Conservation (phyloP, 2,888 invertebrate genomes). For the Adineta ricciae region DNA sequence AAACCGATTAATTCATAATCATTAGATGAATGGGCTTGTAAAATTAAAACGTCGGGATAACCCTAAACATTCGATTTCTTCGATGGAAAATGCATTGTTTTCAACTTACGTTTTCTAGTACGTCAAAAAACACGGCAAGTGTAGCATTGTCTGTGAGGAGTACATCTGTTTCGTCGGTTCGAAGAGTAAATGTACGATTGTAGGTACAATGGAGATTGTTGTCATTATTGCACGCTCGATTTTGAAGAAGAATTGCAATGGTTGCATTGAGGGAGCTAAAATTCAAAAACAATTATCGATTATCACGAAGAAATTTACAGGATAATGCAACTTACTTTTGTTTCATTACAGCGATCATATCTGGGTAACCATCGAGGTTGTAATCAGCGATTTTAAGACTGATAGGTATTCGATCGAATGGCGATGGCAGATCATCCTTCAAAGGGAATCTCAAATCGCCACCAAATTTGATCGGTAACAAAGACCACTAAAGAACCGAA, state of each 20-base stretch:
- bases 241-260: conserved; percentile 66
- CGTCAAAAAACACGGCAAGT: conserved; percentile 80
- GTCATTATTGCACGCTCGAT: conserved; percentile 61
- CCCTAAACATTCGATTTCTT: conserved; percentile 11
- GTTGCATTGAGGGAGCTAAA: neutral
- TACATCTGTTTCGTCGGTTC: neutral
- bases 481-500: conserved; percentile 22
- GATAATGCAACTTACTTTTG: neutral
- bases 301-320: no score
- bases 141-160: conserved; percentile 50
- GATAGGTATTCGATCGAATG: conserved; percentile 39
- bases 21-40: neutral
- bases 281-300: neutral
- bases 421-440: conserved; percentile 17
- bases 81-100: neutral
- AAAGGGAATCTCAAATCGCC: neutral
- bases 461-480: conserved; percentile 27
- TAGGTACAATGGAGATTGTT: conserved; percentile 66
- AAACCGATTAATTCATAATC: conserved; percentile 56
- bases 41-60: conserved; percentile 29
- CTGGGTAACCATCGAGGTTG: conserved; percentile 90
- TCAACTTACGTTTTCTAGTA: conserved; percentile 68
- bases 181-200: conserved; percentile 62
- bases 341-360: conserved; percentile 67
- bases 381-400: conserved; percentile 69